Conservation (phyloP, 2,113 vertebrate genomes). For the Hydropotes inermis region DNA sequence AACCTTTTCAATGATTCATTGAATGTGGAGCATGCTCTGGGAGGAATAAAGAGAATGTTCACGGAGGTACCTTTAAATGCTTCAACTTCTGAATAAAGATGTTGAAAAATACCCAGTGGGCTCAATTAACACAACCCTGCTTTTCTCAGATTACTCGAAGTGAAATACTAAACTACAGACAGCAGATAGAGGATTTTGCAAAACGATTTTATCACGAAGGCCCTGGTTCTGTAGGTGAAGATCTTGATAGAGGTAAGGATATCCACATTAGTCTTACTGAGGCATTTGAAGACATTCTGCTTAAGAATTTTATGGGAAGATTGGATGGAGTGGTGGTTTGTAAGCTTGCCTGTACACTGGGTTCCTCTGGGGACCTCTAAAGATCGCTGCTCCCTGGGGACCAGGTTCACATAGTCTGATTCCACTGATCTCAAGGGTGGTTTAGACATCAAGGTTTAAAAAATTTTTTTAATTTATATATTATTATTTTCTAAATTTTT, state of each 20-base stretch:
- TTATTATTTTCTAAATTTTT: neutral
- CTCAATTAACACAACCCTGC: fast-evolving
- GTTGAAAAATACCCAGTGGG: neutral
- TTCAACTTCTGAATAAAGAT: constrained; percentile 7
- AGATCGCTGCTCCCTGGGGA: neutral
- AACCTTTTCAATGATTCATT: constrained; percentile 84
- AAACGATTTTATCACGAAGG: constrained; percentile 86
- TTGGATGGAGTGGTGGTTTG: too few relatives aligned
- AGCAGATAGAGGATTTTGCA: constrained; percentile 84
- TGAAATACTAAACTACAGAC: constrained; percentile 82
- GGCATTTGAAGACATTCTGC: fast-evolving
- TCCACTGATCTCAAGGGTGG: too few relatives aligned
- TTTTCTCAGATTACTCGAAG: constrained; percentile 86
- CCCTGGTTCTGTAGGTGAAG: constrained; percentile 90
- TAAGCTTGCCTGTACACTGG: neutral
- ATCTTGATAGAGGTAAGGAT: constrained; percentile 91
- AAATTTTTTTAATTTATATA: neutral
- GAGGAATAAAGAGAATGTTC: constrained; percentile 89
- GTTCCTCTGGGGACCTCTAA: neutral
- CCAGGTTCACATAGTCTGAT: too few relatives aligned
- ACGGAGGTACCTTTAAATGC: constrained; percentile 81
- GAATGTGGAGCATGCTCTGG: constrained; percentile 84
- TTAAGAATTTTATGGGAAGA: neutral
- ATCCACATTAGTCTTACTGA: neutral
- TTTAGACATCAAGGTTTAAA: neutral